Base-by-base conservation (phyloP, 2,113 vertebrate species). In the Polypterus bichir region DNA sequence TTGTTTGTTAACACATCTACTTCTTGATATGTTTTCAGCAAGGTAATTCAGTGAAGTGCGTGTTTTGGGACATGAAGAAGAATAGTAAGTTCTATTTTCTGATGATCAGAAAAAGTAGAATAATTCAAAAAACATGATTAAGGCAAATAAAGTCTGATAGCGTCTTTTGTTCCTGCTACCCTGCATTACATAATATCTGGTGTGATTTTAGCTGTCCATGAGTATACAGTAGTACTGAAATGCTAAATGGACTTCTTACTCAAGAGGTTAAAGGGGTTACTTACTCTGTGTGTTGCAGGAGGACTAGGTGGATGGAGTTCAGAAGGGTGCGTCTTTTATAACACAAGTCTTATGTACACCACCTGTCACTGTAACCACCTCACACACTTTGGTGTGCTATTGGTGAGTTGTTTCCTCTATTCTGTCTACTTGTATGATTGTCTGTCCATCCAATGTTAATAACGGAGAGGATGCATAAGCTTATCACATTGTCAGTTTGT, bases 321-420 rank as follows among this genome's bases (percentile, higher is more conserved):
- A 58, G 74, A 57, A 0, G 93, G 90, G 57, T 97, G 92, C 81
- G 70, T 81, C 73, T 76, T 77, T 9, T 63, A 64, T 47, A 74
- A 62, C 65, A 83, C 78, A 62, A 84, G 85, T 56, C 7, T 65
- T 62, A 65, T 84, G 80, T 82, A 86, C 70, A 94, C 92, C 68
- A 80, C 79, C 75, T 97, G 91, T 75, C 81, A 80, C 68, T 97
- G 92, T 80, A 78, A 86, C 74, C 92, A 94, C 68, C 92, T 97
- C 69, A 95, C 93, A 65, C 90, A 97, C 79, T 97, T 97, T 68
- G 91, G 87, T 67, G 81, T 94, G 64, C 76, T 95, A 53, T 67
- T 94, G 87, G 92, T 97, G 79, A 91, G 89, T 83, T 73, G 27
- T 27, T 44, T 4, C 44, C 3, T 69, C 47, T 2, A 1, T 27